These are phyloP conservation scores for Gephyroberyx darwinii DNA, from an alignment of 2,797 vertebrate genomes.

Conservation along the genomic window DNA sequence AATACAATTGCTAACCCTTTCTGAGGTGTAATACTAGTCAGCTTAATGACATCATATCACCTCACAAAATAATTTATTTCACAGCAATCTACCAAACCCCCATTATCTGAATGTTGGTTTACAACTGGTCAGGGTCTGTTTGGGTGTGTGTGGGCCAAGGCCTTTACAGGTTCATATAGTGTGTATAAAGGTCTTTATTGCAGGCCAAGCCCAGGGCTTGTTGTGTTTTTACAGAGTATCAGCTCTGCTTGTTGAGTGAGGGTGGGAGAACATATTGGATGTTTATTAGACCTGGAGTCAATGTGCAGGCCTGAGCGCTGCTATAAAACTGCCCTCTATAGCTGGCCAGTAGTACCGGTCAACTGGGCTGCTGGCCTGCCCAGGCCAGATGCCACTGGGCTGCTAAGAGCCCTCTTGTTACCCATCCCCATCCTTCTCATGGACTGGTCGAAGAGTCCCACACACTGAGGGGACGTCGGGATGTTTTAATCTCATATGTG, in stretches of 20 bases:
- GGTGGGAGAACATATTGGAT: slow-evolving; percentile 76
- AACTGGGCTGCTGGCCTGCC: slow-evolving; percentile 67
- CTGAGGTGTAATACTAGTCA: slow-evolving; percentile 1
- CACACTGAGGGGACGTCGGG: slow-evolving; percentile 18
- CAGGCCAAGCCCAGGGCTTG: slow-evolving; percentile 62
- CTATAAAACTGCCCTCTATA: slow-evolving; percentile 74
- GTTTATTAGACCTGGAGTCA: slow-evolving; percentile 80
- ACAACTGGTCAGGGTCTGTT: slow-evolving; percentile 41
- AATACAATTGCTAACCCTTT: slow-evolving; percentile 27
- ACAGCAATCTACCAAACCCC: slow-evolving; percentile 24
- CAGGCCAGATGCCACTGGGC: slow-evolving; percentile 78
- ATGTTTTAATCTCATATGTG: slow-evolving; percentile 48
- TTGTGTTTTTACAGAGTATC: slow-evolving; percentile 79
- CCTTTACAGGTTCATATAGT: slow-evolving; percentile 71
- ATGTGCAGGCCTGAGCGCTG: slow-evolving; percentile 70
- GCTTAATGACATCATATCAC: too few species aligned
- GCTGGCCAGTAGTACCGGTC: slow-evolving; percentile 68
- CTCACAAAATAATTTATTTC: slow-evolving; percentile 3
- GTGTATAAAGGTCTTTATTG: slow-evolving; percentile 78
- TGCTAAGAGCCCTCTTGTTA: slow-evolving; percentile 58
- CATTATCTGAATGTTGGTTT: slow-evolving; percentile 36
- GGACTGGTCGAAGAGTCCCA: slow-evolving; percentile 53
- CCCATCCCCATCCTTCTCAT: slow-evolving; percentile 59
- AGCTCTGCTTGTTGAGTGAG: slow-evolving; percentile 71
- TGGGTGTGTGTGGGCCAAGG: slow-evolving; percentile 3